Base-by-base conservation (phyloP, 2,888 invertebrate species). In the Plagodis pulveraria region DNA sequence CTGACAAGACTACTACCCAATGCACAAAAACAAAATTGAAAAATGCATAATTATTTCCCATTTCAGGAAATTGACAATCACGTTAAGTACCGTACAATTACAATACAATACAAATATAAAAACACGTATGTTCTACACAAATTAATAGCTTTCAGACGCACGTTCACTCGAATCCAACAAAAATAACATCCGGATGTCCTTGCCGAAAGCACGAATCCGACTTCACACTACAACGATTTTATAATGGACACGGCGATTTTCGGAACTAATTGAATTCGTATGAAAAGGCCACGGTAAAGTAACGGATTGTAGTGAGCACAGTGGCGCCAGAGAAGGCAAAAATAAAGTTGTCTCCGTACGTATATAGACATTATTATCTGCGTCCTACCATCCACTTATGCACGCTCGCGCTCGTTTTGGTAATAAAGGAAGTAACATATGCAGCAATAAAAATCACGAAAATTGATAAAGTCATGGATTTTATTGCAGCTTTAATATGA, bases 181-280 rank as follows among this genome's bases (percentile, higher is more conserved):
- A 64, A 61, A 65, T 57, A 42, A 71, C 59, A 69, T 80, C 79
- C 78, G 78, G 65, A 56, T 74, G 73, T 71, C 80, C 80, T 81
- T 78, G 79, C 57, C 36, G 44, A 50, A 62, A 65, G 65, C 80
- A 80, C 77, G 74, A 73, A 55, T 56, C 57, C 36, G 56, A 52
- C 46, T 58, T 59, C 54, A 63, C 63, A 63, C 5, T 38, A 41
- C 51, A 10, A 10, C 40, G 22, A 43, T n/a, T 51, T 46, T 42
- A 50, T 41, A 9, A 40, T 46, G 46, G 43, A 35, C 0, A 32
- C 36, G 51, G 36, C 47, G 2, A 22, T 47, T 57, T 50, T 57
- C 38, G 46, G 42, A 57, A 51, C 33, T 43, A 47, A 38, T 10
- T 41, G 10, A 46, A 50, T 50, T 10, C 40, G 40, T 50, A 56